These are phyloP conservation scores for Eulithis testata DNA, from an alignment of 2,888 invertebrate genomes.

Conservation along the genomic window DNA sequence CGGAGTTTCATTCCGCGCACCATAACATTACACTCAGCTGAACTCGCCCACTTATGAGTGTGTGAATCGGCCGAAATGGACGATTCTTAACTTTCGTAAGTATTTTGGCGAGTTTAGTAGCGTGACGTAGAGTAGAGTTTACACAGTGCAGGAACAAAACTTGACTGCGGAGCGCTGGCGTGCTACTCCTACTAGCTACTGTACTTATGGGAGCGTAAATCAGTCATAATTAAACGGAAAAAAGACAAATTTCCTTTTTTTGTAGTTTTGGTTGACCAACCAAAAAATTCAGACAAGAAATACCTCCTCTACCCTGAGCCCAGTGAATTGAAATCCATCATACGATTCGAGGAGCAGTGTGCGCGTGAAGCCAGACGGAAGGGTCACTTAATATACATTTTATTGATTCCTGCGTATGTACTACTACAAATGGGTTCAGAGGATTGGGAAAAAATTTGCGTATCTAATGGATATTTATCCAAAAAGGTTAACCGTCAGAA, in stretches of 20 bases:
- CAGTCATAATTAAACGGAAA: background rate
- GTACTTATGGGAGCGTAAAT: background rate
- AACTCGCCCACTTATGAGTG: no score
- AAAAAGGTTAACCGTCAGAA: background rate
- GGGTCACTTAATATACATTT: conserved; percentile 59
- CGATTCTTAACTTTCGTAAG: no score
- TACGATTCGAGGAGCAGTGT: conserved; percentile 38
- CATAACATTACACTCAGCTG: no score
- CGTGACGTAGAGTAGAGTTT: no score
- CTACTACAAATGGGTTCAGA: conserved; percentile 34
- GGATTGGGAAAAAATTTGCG: conserved; percentile 26
- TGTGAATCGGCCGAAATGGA: no score
- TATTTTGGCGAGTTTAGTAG: no score
- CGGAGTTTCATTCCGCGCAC: no score
- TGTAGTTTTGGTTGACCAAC: background rate
- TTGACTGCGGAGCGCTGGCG: no score
- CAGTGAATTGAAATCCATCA: conserved; percentile 21
- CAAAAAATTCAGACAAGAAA: no score
- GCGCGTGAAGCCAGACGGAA: conserved; percentile 60
- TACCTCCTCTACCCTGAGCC: background rate
- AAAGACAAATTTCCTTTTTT: no score
- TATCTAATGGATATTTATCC: conserved; percentile 3
- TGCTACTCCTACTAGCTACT: no score
- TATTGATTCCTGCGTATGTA: conserved; percentile 56
- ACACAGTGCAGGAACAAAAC: no score